These are phyloP conservation scores for Kudoa iwatai DNA, from an alignment of 30 jellyfish, hydroid and myxozoan genomes.

Conservation along the genomic window DNA sequence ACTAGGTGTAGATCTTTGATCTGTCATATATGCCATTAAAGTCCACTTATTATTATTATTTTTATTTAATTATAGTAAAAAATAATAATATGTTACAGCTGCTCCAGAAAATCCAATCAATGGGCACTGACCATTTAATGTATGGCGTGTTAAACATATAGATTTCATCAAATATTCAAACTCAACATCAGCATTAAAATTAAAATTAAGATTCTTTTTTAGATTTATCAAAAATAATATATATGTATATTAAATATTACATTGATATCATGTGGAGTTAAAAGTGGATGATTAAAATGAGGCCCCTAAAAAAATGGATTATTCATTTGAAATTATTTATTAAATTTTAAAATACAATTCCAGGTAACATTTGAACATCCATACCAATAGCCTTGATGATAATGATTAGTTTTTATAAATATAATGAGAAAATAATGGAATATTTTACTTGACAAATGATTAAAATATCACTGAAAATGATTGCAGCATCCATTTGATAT, in stretches of 20 bases:
- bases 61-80: no score
- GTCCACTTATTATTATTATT: conserved; percentile 20
- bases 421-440: no score
- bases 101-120: conserved; percentile 88
- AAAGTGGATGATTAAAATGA: conserved; percentile 24
- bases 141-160: conserved; percentile 40
- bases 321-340: no score
- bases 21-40: conserved; percentile 73
- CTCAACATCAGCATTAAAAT: conserved; percentile 26
- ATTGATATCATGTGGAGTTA: conserved; percentile 21
- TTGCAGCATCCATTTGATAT: conserved; percentile 47
- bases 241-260: conserved; percentile 4
- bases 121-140: conserved; percentile 67
- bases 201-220: conserved; percentile 15
- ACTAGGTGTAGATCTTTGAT: conserved; percentile 8
- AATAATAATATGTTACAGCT: no score
- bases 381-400: conserved; percentile 83
- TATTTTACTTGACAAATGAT: conserved; percentile 64
- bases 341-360: conserved; percentile 10
- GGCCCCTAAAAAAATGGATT: no score
- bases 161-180: conserved; percentile 37
- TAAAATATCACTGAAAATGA: conserved; percentile 35
- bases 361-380: conserved; percentile 40
- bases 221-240: no score
- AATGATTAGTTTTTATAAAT: no score